A percentile compares a stretch with the other conserved stretches of the same genome.
These are phyloP conservation scores for Myotis pilosus DNA, from an alignment of 2,797 vertebrate species.

Conservation along the genomic window DNA sequence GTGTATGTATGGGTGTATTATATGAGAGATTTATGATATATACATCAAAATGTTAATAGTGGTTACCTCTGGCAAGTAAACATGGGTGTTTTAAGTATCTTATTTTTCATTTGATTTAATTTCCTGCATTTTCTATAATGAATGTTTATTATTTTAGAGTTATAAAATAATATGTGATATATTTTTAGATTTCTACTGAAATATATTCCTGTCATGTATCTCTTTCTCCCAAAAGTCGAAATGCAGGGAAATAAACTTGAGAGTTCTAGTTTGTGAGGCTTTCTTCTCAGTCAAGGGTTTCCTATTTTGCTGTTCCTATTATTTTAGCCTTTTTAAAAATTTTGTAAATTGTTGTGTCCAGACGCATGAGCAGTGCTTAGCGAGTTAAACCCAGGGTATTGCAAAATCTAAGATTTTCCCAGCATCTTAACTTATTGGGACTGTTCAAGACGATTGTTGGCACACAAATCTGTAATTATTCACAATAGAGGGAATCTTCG, in stretches of 20 bases:
- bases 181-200: neutral
- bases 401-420: neutral
- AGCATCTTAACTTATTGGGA: neutral
- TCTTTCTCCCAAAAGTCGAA: neutral
- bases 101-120: neutral
- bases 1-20: neutral
- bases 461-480: conserved; percentile 12
- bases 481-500: neutral
- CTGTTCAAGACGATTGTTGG: neutral
- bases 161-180: neutral
- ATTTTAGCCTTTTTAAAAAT: neutral
- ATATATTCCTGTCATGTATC: neutral
- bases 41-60: neutral
- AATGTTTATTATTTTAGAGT: neutral
- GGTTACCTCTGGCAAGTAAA: neutral
- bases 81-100: neutral
- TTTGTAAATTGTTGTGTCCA: neutral
- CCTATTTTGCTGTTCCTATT: neutral
- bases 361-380: neutral
- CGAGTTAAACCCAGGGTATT: neutral
- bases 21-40: neutral
- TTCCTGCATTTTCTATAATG: neutral
- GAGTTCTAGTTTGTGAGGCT: neutral
- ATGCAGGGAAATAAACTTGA: neutral
- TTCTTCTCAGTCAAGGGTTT: neutral